A percentile compares a stretch with the other conserved stretches of the same genome.
phyloP scores from a whole-genome alignment of 2,797 vertebrate genomes.

The Artibeus jamaicensis region DNA sequence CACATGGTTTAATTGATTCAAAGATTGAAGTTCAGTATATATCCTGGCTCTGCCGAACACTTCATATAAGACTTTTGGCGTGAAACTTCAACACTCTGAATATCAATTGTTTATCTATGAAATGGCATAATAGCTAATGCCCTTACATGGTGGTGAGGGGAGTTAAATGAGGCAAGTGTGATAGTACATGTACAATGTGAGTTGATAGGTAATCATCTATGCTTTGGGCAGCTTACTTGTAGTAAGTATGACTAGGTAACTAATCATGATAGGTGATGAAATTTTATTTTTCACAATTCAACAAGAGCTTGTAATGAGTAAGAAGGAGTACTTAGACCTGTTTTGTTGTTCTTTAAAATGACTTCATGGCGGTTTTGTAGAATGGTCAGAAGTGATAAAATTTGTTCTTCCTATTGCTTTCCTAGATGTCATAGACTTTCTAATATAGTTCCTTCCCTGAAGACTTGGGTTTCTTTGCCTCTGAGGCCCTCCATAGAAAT shows the following conservation, averaged over 20 bases:
- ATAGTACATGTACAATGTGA: background rate
- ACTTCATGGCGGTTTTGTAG: background rate
- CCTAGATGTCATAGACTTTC: background rate
- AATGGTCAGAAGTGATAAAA: background rate
- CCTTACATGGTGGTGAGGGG: background rate
- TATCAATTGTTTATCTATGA: background rate
- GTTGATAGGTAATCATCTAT: background rate
- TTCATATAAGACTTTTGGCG: background rate
- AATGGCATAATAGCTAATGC: background rate
- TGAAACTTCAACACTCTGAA: background rate
- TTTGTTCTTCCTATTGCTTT: slow-evolving; percentile 56
- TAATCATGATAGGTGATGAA: background rate
- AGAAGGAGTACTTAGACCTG: background rate
- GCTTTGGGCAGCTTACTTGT: background rate
- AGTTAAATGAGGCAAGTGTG: background rate
- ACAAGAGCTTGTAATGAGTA: background rate
- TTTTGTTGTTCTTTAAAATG: background rate
- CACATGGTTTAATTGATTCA: background rate
- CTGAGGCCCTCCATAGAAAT: slow-evolving; percentile 32
- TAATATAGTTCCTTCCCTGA: background rate
- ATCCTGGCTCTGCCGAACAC: background rate
- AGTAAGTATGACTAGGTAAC: background rate
- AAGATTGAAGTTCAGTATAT: background rate
- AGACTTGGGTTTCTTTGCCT: slow-evolving; percentile 25
- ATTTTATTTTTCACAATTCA: slow-evolving; percentile 36